Evolutionary conservation across 1,140 invertebrate species (phyloP), one percentile per base, ranked within the genome.

Genomic region (Drosophila obscura): DNA sequence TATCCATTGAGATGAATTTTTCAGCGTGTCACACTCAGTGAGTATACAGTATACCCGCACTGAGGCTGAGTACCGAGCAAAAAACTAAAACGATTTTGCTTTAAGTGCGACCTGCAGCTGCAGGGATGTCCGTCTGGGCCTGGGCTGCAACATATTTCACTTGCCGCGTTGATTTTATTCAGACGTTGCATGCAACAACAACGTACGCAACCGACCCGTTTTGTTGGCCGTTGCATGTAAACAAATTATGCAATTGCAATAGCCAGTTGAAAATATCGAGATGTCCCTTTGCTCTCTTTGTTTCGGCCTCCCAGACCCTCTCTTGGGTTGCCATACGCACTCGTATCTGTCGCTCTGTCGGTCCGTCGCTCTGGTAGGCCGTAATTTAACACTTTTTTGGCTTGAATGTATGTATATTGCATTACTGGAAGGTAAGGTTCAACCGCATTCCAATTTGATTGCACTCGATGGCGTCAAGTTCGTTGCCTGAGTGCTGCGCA

Each of bases 241-340:
- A 79, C 72, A 84, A 82, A 84, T 88, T 88, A 88, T 88, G 83
- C 83, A 88, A 88, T 83, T 87, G 66, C 83, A 71, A 76, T 26
- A 50, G 43, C 26, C 57, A 45, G 73, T 53, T 62, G 63, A 58
- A 77, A 55, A 73, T 65, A 51, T 52, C 39, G 41, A 48, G 55
- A 67, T 62, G 16, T 73, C 71, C 50, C 71, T 28, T 53, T 60
- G 51, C 43, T 26, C 31, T 31, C 9, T 50, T 28, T 51, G 22
- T 6, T 45, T 56, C 22, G 13, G 39, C 15, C 51, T 49, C 58
- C 35, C 52, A 52, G 35, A 48, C 55, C 41, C 51, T 35, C 31
- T 13, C 35, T 39, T 39, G 11, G 9, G 9, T 11, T 35, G 31
- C 31, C 31, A 35, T 62, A 35, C 19, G 31, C 13, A 28, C 35